These are phyloP conservation scores for Miniopterus natalensis DNA, from an alignment of 2,113 vertebrate species.

Conservation along the genomic window DNA sequence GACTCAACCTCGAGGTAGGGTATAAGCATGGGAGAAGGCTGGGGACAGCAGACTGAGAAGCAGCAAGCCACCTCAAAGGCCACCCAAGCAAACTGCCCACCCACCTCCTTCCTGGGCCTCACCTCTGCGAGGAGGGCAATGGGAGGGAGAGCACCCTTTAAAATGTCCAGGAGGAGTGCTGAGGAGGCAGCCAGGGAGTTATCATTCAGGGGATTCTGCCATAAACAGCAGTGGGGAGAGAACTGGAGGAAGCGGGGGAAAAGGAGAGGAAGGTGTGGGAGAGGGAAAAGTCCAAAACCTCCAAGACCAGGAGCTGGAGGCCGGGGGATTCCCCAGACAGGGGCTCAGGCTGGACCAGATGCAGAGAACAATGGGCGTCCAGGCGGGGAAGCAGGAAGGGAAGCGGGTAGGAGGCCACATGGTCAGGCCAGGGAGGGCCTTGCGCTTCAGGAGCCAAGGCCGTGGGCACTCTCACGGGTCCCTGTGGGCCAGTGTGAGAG, in stretches of 20 bases:
- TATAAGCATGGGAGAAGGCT: not conserved
- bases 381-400: not conserved
- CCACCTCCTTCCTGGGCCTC: not conserved
- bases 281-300: conserved; percentile 28
- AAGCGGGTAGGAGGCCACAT: not conserved
- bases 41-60: not conserved
- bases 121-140: not conserved
- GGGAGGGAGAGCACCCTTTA: not conserved
- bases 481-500: not conserved
- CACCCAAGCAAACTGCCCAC: not conserved
- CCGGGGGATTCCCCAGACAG: conserved; percentile 63
- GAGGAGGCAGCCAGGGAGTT: no score
- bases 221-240: conserved; percentile 18
- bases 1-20: not conserved
- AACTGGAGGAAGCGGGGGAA: conserved; percentile 69
- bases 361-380: conserved; percentile 73
- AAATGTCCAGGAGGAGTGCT: not conserved
- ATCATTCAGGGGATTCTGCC: not conserved
- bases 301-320: not conserved
- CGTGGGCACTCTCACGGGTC: not conserved
- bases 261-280: conserved; percentile 69
- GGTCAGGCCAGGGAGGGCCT: not conserved
- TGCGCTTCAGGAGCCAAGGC: not conserved
- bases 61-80: not conserved
- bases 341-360: conserved; percentile 53